phyloP scores from a whole-genome alignment of 2,888 invertebrate species.

The Chydorus sphaericus region DNA sequence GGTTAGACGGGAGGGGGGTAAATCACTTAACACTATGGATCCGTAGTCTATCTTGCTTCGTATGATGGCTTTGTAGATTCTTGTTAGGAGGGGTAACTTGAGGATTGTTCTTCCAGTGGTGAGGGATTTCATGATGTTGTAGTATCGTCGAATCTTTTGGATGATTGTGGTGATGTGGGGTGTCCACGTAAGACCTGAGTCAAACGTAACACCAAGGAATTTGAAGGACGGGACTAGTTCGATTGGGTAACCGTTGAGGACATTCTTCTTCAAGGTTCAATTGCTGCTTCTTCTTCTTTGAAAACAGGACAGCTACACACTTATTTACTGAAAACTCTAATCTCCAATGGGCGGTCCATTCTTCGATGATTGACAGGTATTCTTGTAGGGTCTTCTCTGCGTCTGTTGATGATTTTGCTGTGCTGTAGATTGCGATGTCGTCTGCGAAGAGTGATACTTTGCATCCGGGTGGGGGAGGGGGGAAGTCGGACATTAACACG shows the following conservation, averaged over 20 bases:
- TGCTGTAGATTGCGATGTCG: background rate
- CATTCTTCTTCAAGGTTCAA: background rate
- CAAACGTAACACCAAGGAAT: background rate
- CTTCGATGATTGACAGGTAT: background rate
- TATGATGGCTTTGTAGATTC: background rate
- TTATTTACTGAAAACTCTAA: background rate
- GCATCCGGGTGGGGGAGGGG: background rate
- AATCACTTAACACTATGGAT: background rate
- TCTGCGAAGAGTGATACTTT: background rate
- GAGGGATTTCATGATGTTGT: background rate
- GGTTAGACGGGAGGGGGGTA: background rate
- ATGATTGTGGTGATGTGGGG: background rate
- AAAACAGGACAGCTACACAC: background rate
- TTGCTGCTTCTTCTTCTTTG: background rate
- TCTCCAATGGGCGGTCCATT: no score
- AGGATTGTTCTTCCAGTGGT: background rate
- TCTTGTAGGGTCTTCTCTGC: background rate
- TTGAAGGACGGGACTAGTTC: background rate
- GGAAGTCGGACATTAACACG: conserved; percentile 13
- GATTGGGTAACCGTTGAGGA: background rate
- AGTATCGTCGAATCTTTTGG: background rate
- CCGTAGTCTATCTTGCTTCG: background rate
- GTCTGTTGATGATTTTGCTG: background rate
- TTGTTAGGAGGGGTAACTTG: background rate
- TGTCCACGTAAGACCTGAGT: background rate